These are phyloP conservation scores for Cliona cf. orientalis DNA, from an alignment of 37 sponge, comb jelly and placozoan species.

Conservation along the genomic window DNA sequence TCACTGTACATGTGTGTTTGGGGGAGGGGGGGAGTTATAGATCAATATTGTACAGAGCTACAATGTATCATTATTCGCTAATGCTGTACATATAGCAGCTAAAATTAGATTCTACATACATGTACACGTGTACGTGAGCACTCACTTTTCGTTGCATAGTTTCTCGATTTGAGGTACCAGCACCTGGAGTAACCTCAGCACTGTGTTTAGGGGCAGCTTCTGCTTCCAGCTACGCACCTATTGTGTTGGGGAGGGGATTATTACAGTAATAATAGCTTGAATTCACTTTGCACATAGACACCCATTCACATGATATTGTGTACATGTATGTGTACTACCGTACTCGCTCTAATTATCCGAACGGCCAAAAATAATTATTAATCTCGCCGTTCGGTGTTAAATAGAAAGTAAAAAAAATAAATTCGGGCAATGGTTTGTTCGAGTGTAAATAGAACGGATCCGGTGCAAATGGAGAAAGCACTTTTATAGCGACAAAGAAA, in stretches of 20 bases:
- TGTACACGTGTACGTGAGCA: background rate
- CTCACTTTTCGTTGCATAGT: constrained; percentile 88
- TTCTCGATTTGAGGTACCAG: constrained; percentile 96
- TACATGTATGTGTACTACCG: constrained; percentile 21
- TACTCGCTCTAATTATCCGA: too few species aligned
- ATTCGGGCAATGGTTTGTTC: too few species aligned
- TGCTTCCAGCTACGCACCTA: constrained; percentile 60
- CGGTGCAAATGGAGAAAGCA: too few species aligned
- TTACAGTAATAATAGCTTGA: background rate
- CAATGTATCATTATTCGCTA: too few species aligned
- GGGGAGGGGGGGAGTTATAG: too few species aligned
- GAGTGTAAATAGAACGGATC: too few species aligned
- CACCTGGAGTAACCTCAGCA: constrained; percentile 88
- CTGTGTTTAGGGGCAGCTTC: constrained; percentile 91
- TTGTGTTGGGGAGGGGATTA: background rate
- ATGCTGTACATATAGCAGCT: too few species aligned
- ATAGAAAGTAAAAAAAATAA: too few species aligned
- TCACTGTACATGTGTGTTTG: constrained; percentile 51
- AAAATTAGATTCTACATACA: background rate
- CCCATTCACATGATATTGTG: background rate
- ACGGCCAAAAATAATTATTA: too few species aligned
- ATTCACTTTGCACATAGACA: background rate
- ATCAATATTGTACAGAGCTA: too few species aligned
- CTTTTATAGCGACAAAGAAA: too few species aligned
- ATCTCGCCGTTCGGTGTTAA: too few species aligned